Evolutionary conservation across 2,888 invertebrate species (phyloP).

Genomic region (Dromius quadrimaculatus): DNA sequence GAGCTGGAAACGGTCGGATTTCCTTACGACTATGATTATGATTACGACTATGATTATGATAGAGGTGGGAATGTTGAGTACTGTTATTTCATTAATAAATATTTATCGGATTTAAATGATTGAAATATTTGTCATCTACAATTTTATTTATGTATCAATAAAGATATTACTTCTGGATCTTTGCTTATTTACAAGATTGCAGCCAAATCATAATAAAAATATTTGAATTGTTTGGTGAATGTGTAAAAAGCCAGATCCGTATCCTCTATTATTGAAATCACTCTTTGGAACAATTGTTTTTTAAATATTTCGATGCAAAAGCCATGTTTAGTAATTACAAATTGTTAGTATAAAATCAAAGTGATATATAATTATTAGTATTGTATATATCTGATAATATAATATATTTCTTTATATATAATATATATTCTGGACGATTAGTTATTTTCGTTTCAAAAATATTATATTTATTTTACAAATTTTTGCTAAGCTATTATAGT

Average conservation of each 20-base stretch:
- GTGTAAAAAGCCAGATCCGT: slow-evolving; percentile 36
- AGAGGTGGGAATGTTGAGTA: too few species aligned
- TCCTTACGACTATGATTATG: too few species aligned
- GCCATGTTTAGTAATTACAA: slow-evolving; percentile 38
- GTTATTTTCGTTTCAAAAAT: slow-evolving; percentile 44
- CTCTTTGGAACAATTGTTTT: slow-evolving; percentile 47
- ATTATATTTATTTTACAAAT: slow-evolving; percentile 46
- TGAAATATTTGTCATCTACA: too few species aligned
- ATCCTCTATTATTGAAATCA: slow-evolving; percentile 42
- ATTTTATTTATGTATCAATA: too few species aligned
- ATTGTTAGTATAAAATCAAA: slow-evolving; percentile 44
- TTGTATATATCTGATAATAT: slow-evolving; percentile 33
- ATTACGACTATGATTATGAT: too few species aligned
- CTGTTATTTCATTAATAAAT: too few species aligned
- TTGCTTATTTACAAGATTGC: too few species aligned
- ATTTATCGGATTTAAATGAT: too few species aligned
- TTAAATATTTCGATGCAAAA: slow-evolving; percentile 49
- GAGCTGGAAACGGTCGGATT: too few species aligned
- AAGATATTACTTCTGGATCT: too few species aligned
- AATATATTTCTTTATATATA: slow-evolving; percentile 40
- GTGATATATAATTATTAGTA: slow-evolving; percentile 37
- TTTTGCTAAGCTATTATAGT: slow-evolving; percentile 43
- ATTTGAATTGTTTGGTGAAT: slow-evolving; percentile 6
- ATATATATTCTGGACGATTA: slow-evolving; percentile 44
- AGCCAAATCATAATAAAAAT: too few species aligned